Evolutionary conservation across 2,888 invertebrate species (phyloP), one percentile per base, ranked within the genome.

Genomic region (Ophion ellenae): DNA sequence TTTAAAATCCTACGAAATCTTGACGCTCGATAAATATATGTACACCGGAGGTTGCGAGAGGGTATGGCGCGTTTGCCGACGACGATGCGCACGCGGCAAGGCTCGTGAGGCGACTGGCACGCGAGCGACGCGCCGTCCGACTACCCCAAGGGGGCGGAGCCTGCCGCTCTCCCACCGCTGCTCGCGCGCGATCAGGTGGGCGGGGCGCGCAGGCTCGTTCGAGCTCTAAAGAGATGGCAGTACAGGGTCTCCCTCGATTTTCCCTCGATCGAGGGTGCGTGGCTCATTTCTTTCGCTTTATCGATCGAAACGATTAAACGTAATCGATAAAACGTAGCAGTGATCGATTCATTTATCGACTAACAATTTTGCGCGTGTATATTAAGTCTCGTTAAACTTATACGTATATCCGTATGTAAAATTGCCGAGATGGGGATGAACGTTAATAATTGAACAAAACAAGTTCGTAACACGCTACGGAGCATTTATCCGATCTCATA

Each of bases 1-100:
- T 57, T 40, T 45, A 17, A 11, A 28, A 45, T 40, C 28, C 24
- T 73, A 32, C 6, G 63, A 20, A 63, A 69, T 53, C 32, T 82
- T 75, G 75, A 82, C 64, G 53, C 80, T 76, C 71, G 28, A 81
- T 70, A 40, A 53, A 11, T 70, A n/a, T 64, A 5, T 66, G 17
- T 9, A 14, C 5, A 20, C 7, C 0, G 28, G 17, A 57, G 14
- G 53, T 53, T 17, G 53, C 17, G 53, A 4, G 2, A 66, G n/a
- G 24, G 3, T 40, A 40, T 9, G 9, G n/a, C 10, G 67, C 40
- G 40, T 40, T 20, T 4, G n/a, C 40, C 40, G n/a, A 40, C n/a
- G n/a, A n/a, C n/a, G 20, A 40, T 20, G n/a, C 67, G 20, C n/a
- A 1, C 6, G n/a, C n/a, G 67, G 17, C 53, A 14, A 14, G 5